Conservation (phyloP, 2,797 vertebrate genomes). For the Manis javanica region DNA sequence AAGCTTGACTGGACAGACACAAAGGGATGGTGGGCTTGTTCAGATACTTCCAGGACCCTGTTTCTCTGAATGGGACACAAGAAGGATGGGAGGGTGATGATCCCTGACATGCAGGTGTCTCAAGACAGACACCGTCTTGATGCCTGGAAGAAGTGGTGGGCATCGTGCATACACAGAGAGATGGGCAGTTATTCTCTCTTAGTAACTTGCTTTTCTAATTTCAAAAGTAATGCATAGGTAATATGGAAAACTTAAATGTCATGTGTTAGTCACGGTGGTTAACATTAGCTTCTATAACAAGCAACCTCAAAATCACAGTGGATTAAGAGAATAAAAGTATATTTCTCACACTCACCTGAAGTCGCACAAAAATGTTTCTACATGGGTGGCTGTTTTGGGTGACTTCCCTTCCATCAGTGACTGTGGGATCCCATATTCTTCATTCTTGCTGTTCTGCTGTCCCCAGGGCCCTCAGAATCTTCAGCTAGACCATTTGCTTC, state of each 20-base stretch:
- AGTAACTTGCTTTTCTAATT: conserved; percentile 15
- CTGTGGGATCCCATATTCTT: neutral
- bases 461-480: too few relatives aligned
- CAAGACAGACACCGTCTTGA: neutral
- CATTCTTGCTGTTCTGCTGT: neutral
- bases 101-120: neutral
- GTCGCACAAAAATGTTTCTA: neutral
- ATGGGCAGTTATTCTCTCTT: neutral
- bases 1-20: neutral
- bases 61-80: neutral
- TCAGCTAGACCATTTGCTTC: neutral
- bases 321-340: neutral
- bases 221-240: neutral
- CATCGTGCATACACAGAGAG: neutral
- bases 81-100: too few relatives aligned
- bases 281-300: neutral
- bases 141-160: neutral
- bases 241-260: neutral
- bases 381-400: neutral
- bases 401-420: neutral
- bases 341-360: neutral
- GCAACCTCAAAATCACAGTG: neutral
- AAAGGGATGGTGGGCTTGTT: neutral
- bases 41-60: neutral
- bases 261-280: neutral